Conservation (phyloP, 2,888 invertebrate genomes). For the Clusia tigrina region DNA sequence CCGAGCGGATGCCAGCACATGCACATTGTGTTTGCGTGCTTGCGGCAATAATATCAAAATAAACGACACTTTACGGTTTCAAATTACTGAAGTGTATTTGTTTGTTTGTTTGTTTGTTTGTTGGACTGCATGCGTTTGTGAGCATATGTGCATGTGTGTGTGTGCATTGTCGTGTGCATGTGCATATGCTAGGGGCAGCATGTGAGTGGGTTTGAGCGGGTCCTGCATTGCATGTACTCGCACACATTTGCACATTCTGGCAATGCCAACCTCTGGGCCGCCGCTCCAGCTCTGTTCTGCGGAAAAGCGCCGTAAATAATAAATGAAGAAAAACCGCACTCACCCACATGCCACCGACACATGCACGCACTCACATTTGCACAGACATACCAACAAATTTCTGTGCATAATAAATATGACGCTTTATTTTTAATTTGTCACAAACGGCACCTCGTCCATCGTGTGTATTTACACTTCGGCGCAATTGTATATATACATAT, state of each 20-base stretch:
- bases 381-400: conserved; percentile 13
- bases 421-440: conserved; percentile 42
- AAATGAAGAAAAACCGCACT: conserved; percentile 27
- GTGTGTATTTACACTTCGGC: not conserved
- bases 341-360: conserved; percentile 10
- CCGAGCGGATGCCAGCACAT: not conserved
- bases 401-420: conserved; percentile 39
- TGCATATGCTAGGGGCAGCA: too few relatives aligned
- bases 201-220: conserved; percentile 10
- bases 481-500: not conserved
- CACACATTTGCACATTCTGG: too few relatives aligned
- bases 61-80: conserved; percentile 36
- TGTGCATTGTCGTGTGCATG: not conserved
- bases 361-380: conserved; percentile 8
- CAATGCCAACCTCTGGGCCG: too few relatives aligned
- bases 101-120: not conserved
- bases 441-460: conserved; percentile 32
- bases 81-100: not conserved
- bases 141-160: not conserved
- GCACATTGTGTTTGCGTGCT: conserved; percentile 33
- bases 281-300: not conserved
- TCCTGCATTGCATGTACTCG: too few relatives aligned
- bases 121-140: not conserved
- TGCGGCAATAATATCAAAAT: conserved; percentile 39
- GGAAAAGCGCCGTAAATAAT: conserved; percentile 33